Evolutionary conservation across 1,140 invertebrate genomes (phyloP).

Genomic region (Cyclina sinensis): DNA sequence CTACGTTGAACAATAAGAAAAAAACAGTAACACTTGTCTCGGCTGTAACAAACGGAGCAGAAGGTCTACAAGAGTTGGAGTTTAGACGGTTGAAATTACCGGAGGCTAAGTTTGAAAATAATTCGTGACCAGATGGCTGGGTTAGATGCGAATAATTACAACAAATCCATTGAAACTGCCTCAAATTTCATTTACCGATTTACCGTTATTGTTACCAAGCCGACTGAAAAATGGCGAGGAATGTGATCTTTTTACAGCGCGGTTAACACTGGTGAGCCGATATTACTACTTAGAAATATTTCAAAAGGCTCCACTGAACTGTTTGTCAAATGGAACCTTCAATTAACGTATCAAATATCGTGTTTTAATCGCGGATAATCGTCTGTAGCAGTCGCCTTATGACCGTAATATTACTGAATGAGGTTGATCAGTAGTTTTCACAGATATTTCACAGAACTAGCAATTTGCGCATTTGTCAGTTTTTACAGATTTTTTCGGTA

Average conservation of each 20-base stretch:
- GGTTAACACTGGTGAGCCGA: constrained; percentile 36
- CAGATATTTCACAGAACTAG: constrained; percentile 1
- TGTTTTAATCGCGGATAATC: constrained; percentile 60
- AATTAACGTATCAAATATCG: constrained; percentile 61
- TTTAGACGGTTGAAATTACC: constrained; percentile 31
- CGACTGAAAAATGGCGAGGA: constrained; percentile 46
- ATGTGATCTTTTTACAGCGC: constrained; percentile 42
- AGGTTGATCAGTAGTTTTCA: background rate
- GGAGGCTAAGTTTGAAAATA: constrained; percentile 46
- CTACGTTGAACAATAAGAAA: constrained; percentile 42
- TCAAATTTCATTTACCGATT: constrained; percentile 70
- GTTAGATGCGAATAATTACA: constrained; percentile 57
- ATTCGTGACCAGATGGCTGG: constrained; percentile 56
- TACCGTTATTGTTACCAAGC: constrained; percentile 65
- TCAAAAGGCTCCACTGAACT: constrained; percentile 8
- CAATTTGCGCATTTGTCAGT: constrained; percentile 36
- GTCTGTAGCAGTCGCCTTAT: constrained; percentile 44
- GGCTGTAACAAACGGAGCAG: constrained; percentile 25
- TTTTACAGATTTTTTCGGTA: background rate
- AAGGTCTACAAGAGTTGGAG: constrained; percentile 43
- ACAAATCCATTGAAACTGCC: constrained; percentile 55
- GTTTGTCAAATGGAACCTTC: constrained; percentile 49
- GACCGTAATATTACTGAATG: constrained; percentile 20
- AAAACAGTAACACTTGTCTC: background rate
- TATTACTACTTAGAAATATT: constrained; percentile 21